Base-by-base conservation (phyloP, 2,797 vertebrate genomes). In the Pipistrellus pygmaeus region DNA sequence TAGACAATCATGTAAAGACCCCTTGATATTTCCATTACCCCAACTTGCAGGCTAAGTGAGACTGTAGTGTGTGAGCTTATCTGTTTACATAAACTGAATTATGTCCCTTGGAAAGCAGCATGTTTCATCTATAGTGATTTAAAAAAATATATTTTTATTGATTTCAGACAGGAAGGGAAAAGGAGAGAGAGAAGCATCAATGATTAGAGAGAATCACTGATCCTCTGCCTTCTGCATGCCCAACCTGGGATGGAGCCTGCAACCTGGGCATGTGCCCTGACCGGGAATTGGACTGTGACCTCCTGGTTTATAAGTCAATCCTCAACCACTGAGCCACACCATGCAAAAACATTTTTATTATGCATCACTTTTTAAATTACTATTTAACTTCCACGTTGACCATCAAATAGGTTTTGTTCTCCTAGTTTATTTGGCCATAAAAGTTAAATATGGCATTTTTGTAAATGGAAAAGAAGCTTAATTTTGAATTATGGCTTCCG, bases 361-460 rank as follows among this genome's bases (percentile, higher is more conserved):
- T 53, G 32, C 10, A 88, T 88, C 96, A 93, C 5, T 88, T 80
- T 23, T 77, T 17, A 90, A 87, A 23, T 30, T 91, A 60, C 62
- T 57, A 91, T 92, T 97, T 96, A 91, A 91, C 57, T 83, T 38
- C 8, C 21, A 35, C 93, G 85, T 96, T 94, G 53, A 88, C 35
- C 90, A 87, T 97, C 77, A 93, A 30, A 41, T 68, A 53, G 7
- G 7, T 91, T 90, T 86, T 90, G 25, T 75, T 84, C 77, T 91
- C 23, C 60, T 94, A 85, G 60, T 83, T 90, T 44, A 78, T 57
- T 88, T 76, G 62, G 32, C 55, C 66, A 78, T 91, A 75, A 86
- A 94, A 53, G 38, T 86, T 92, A 93, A 96, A 91, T 92, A 66
- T 91, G 46, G 18, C 1, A 46, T 62, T 55, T 72, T 81, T 68